Conservation (phyloP, 1,140 invertebrate genomes). For the Drosophila rufa region DNA sequence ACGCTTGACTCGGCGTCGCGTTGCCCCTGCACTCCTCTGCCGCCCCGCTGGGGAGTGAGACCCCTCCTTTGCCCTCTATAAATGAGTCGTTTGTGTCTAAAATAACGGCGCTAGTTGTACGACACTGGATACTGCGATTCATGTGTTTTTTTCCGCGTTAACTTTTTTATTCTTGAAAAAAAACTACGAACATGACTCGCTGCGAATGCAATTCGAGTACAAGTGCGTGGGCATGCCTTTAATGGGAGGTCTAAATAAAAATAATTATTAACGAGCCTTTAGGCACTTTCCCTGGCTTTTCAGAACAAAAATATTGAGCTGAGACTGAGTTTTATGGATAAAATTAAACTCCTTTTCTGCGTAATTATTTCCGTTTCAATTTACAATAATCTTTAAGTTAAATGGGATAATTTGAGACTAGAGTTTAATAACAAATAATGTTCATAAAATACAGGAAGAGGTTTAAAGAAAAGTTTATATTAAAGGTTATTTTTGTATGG, state of each 20-base stretch:
- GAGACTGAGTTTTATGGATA: no score
- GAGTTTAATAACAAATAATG: no score
- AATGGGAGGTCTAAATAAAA: background rate
- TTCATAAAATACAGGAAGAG: background rate
- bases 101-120: slow-evolving; percentile 65
- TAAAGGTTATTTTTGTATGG: no score
- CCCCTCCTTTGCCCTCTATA: slow-evolving; percentile 2
- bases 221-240: background rate
- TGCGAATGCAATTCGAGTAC: slow-evolving; percentile 9
- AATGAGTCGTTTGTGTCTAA: slow-evolving; percentile 47
- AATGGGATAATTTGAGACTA: no score
- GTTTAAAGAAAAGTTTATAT: no score
- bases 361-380: background rate
- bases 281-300: background rate
- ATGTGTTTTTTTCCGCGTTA: slow-evolving; percentile 7
- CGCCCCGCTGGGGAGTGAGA: background rate
- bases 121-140: slow-evolving; percentile 29
- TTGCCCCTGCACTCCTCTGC: slow-evolving; percentile 6
- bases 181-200: slow-evolving; percentile 12
- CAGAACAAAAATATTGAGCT: background rate
- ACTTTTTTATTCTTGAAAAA: slow-evolving; percentile 26
- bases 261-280: background rate
- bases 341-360: background rate
- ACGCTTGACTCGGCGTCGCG: slow-evolving; percentile 49
- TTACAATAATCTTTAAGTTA: background rate